Conservation (phyloP, 2,888 invertebrate genomes). For the Laothoe populi region DNA sequence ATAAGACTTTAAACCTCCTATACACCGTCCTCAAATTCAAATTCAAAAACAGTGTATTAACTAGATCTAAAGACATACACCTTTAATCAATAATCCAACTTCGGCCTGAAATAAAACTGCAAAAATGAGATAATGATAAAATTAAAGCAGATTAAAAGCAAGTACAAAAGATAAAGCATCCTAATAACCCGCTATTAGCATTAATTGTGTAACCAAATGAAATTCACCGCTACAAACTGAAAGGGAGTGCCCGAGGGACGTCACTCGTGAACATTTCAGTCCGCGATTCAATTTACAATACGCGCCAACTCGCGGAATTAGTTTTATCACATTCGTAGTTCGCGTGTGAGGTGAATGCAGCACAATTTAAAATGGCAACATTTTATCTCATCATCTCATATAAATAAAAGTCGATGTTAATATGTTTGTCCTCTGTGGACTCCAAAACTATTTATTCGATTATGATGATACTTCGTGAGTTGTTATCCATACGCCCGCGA, state of each 20-base stretch:
- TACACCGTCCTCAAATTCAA: too few relatives aligned
- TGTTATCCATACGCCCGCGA: too few relatives aligned
- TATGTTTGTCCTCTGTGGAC: too few relatives aligned
- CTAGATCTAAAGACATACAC: too few relatives aligned
- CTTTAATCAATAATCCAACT: too few relatives aligned
- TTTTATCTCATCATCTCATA: too few relatives aligned
- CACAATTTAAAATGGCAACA: neutral
- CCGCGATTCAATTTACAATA: conserved; percentile 12
- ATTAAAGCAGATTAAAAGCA: neutral
- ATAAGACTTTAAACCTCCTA: neutral
- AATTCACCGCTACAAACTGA: conserved; percentile 26
- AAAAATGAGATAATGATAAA: too few relatives aligned
- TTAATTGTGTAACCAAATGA: conserved; percentile 36
- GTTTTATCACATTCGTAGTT: neutral
- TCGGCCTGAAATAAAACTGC: too few relatives aligned
- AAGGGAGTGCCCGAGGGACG: conserved; percentile 32
- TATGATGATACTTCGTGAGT: too few relatives aligned
- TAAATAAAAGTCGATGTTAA: too few relatives aligned
- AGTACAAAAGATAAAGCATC: conserved; percentile 24
- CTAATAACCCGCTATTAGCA: conserved; percentile 37
- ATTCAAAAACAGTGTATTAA: too few relatives aligned
- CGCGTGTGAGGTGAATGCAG: neutral
- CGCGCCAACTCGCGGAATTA: conserved; percentile 12
- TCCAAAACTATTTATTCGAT: too few relatives aligned
- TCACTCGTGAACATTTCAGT: conserved; percentile 28